Conservation (phyloP, 53 echinoderm and acorn worm genomes). For the Arbacia lixula region DNA sequence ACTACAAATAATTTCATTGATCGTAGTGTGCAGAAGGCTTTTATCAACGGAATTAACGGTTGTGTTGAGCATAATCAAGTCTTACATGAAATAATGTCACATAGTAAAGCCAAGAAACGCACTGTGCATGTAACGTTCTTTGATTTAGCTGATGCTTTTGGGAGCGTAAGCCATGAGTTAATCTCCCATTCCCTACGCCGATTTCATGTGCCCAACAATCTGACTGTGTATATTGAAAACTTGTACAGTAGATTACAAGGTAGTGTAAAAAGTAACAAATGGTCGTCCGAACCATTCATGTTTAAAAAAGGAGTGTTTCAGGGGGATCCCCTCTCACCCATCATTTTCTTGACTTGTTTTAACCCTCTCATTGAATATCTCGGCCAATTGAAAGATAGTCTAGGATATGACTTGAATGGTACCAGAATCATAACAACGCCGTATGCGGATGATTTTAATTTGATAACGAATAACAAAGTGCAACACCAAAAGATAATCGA, state of each 20-base stretch:
- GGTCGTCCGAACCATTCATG: not conserved
- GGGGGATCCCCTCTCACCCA: constrained; percentile 53
- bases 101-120: constrained; percentile 10
- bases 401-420: constrained; percentile 34
- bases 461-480: constrained; percentile 48
- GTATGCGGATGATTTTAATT: constrained; percentile 56
- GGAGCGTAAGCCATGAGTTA: constrained; percentile 25
- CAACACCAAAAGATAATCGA: constrained; percentile 45
- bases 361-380: constrained; percentile 53
- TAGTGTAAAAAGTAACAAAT: not conserved
- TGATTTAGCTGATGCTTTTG: constrained; percentile 54
- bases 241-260: constrained; percentile 16
- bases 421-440: constrained; percentile 52
- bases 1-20: constrained; percentile 48
- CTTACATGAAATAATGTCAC: constrained; percentile 20
- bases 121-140: constrained; percentile 24
- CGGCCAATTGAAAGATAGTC: not conserved
- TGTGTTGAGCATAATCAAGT: constrained; percentile 62
- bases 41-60: constrained; percentile 29
- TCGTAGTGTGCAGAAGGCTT: constrained; percentile 53
- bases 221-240: not conserved
- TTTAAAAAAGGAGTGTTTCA: constrained; percentile 50
- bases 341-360: constrained; percentile 60
- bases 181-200: constrained; percentile 2
- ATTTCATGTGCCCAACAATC: not conserved